Base-by-base conservation (phyloP, 2,888 invertebrate genomes). In the Balanococcus diminutus region DNA sequence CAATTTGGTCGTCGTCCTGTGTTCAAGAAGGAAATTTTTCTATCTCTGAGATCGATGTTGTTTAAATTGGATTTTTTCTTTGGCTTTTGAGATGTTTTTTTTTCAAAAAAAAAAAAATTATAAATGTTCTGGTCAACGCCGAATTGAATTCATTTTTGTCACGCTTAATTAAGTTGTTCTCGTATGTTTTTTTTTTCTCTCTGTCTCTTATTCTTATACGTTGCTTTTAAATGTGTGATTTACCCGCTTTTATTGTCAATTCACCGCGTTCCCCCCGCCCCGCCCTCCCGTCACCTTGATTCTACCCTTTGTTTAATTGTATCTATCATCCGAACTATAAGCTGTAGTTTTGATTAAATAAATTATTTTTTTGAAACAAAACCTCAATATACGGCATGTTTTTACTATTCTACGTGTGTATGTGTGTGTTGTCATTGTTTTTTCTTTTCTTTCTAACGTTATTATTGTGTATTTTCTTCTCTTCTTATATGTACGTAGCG, bases 241-340 rank as follows among this genome's bases (percentile, higher is more conserved):
- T 84, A 84, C 84, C 75, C 42, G 84, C 84, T 84, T 84, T 84
- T 75, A 36, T 84, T 31, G 39, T 39, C 79, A 79, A 75, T 46
- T 75, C 85, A 79, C 85, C 42, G 36, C 75, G 14, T 67, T 67
- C n/a, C 31, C 56, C 56, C 56, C 31, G n/a, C n/a, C n/a, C n/a
- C n/a, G n/a, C n/a, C n/a, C n/a, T n/a, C n/a, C n/a, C n/a, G n/a
- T n/a, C n/a, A n/a, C n/a, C n/a, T n/a, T n/a, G n/a, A n/a, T n/a
- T n/a, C n/a, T n/a, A n/a, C n/a, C n/a, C n/a, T n/a, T 72, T 72
- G 31, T 79, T 79, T 36, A 28, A 61, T 32, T 72, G 61, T 84
- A 84, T 84, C 84, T 84, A 84, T 84, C 84, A 75, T 84, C 84
- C 84, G 75, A 31, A 67, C 32, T 84, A 82, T 82, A 61, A 84